Evolutionary conservation across 30 jellyfish, hydroid and myxozoan genomes (phyloP), one percentile per base, ranked within the genome.

Genomic region (Hydractinia echinata): DNA sequence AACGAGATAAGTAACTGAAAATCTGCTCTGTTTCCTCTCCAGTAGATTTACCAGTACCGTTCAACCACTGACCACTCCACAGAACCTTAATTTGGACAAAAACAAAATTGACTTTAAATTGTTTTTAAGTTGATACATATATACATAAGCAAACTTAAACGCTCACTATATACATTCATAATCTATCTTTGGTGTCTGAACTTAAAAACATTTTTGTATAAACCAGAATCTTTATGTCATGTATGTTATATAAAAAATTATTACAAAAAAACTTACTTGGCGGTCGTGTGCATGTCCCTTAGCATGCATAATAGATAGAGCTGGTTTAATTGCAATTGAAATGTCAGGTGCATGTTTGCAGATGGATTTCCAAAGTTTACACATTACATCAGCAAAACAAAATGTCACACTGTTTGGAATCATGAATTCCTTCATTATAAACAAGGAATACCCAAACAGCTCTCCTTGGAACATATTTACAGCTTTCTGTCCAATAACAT

Each of bases 391-490:
- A 11, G 53, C 76, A 61, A 61, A 76, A 49, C 53, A 30, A 55
- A 76, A 76, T n/a, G 16, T 9, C 78, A 76, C 56, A 14, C 21
- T 78, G 10, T 20, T 20, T 53, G 85, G 20, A 15, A 18, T 44
- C 56, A 66, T 9, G 14, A 76, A 66, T 15, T 9, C 53, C 79
- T 76, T 50, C 16, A 30, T 61, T 66, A 76, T 19, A 55, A 76
- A 76, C n/a, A 76, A 79, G 39, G 85, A 13, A 44, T 76, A 76
- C 14, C 85, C 82, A 14, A 30, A 76, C 53, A 18, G 86, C 64
- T 79, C 86, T 79, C 86, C 86, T 10, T 72, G 70, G 62, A 79
- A 79, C 86, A 79, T 79, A 64, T 79, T 79, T 9, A 79, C 86
- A 10, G 86, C 86, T 39, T 61, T 79, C 51, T 52, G 64, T 9